These are phyloP conservation scores for Philereme transversata DNA, from an alignment of 2,888 invertebrate species.

Conservation along the genomic window DNA sequence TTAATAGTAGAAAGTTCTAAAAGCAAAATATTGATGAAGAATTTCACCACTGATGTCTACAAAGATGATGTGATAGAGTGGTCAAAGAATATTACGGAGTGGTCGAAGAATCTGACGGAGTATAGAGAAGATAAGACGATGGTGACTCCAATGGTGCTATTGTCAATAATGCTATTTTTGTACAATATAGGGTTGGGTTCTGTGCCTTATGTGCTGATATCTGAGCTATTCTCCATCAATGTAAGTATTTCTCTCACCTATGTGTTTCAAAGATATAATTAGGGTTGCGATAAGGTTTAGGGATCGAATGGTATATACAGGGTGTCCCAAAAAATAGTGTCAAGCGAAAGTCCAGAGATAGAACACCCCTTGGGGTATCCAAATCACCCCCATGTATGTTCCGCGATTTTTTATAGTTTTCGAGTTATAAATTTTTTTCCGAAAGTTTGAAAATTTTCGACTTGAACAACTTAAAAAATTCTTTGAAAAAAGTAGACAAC, in stretches of 20 bases:
- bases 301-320: too few species aligned
- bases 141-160: conserved; percentile 67
- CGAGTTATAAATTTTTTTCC: too few species aligned
- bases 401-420: too few species aligned
- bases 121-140: conserved; percentile 48
- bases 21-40: conserved; percentile 35
- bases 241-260: conserved; percentile 55
- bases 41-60: conserved; percentile 47
- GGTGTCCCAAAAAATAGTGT: too few species aligned
- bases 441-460: too few species aligned
- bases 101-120: conserved; percentile 46
- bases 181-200: conserved; percentile 78
- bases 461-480: too few species aligned
- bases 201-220: conserved; percentile 75
- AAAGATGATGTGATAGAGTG: conserved; percentile 44
- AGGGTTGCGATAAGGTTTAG: too few species aligned
- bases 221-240: conserved; percentile 72
- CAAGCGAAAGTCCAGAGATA: too few species aligned
- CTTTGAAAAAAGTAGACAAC: too few species aligned
- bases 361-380: too few species aligned
- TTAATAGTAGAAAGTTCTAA: conserved; percentile 29
- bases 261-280: too few species aligned
- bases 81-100: conserved; percentile 43
- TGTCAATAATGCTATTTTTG: conserved; percentile 69
- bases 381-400: too few species aligned